Percentiles rank a stretch among this genome's conserved stretches.
Conservation (phyloP, 2,888 invertebrate species). For the Dugesia japonica region DNA sequence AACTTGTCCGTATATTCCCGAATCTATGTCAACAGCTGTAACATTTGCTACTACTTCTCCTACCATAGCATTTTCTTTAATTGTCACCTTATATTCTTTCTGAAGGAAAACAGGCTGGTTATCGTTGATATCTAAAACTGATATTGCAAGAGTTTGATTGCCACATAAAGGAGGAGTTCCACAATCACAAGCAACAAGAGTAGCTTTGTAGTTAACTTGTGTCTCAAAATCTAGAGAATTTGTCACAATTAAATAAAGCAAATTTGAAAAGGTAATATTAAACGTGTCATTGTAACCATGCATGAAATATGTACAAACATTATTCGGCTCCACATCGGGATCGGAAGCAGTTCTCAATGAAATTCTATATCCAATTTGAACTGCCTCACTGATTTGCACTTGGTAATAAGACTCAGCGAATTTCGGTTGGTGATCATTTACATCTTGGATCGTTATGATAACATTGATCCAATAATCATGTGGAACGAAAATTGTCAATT, state of each 20-base stretch:
- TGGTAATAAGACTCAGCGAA: constrained; percentile 21
- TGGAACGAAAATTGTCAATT: constrained; percentile 25
- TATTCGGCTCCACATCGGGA: constrained; percentile 17
- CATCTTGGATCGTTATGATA: constrained; percentile 22
- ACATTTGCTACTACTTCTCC: constrained; percentile 22
- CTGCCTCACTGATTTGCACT: constrained; percentile 25
- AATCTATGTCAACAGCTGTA: constrained; percentile 23
- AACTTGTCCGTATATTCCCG: constrained; percentile 27
- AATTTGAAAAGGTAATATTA: constrained; percentile 24
- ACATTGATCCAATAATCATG: constrained; percentile 31
- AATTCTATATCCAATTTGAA: constrained; percentile 17
- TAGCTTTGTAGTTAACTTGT: constrained; percentile 23
- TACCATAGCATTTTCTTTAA: constrained; percentile 23
- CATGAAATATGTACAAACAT: constrained; percentile 23
- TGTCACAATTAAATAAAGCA: constrained; percentile 6
- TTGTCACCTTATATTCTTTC: not conserved
- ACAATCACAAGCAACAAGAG: constrained; percentile 27
- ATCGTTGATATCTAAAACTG: constrained; percentile 26
- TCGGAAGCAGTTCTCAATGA: constrained; percentile 22
- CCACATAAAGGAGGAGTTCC: constrained; percentile 27
- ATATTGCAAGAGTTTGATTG: constrained; percentile 14
- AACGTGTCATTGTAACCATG: constrained; percentile 7
- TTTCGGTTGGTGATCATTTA: constrained; percentile 27
- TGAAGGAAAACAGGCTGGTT: constrained; percentile 16
- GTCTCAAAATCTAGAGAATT: constrained; percentile 13